Conservation (phyloP, 2,797 vertebrate genomes). For the Percopsis omiscomaycus region DNA sequence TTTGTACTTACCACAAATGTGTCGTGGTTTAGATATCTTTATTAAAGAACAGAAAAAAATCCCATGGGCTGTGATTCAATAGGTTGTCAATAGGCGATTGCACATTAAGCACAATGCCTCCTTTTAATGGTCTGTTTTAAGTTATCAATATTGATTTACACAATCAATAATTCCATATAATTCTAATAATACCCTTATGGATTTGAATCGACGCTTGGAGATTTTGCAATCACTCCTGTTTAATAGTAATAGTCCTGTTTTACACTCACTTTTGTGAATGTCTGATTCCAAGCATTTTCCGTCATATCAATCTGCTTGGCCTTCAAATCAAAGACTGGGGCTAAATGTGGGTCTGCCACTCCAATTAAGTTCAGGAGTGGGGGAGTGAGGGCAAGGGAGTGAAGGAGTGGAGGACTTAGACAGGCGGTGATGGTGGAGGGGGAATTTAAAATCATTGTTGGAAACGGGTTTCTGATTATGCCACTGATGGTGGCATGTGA, state of each 20-base stretch:
- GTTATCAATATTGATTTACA: conserved; percentile 32
- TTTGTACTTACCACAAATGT: too few species aligned
- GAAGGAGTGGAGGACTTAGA: neutral
- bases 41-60: conserved; percentile 25
- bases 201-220: neutral
- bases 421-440: neutral
- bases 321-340: conserved; percentile 37
- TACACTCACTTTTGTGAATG: conserved; percentile 23
- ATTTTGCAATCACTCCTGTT: conserved; percentile 14
- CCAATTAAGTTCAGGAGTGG: conserved; percentile 40
- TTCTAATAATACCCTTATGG: conserved; percentile 3
- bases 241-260: neutral
- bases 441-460: neutral
- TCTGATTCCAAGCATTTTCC: conserved; percentile 41
- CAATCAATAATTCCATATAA: conserved; percentile 28
- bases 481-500: conserved; percentile 13
- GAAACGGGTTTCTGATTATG: conserved; percentile 5
- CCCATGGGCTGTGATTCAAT: conserved; percentile 29
- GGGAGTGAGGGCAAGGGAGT: neutral
- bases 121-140: conserved; percentile 43
- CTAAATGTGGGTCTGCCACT: conserved; percentile 53
- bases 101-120: conserved; percentile 32
- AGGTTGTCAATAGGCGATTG: conserved; percentile 34
- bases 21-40: conserved; percentile 1
- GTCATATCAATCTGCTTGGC: conserved; percentile 36